Base-by-base conservation (phyloP, 30 jellyfish, hydroid and myxozoan genomes). In the Sanderia malayensis region DNA sequence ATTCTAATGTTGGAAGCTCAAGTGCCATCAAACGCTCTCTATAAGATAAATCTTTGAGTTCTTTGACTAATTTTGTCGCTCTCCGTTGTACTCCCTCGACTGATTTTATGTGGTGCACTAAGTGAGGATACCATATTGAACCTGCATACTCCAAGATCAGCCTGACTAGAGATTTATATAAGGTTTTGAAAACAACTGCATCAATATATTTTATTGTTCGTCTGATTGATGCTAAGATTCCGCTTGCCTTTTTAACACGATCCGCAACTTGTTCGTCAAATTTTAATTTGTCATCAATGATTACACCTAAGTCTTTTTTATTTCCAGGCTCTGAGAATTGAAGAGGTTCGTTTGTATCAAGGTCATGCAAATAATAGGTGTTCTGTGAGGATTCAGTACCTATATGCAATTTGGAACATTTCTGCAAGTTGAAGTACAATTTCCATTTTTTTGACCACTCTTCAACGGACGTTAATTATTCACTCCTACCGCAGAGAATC, bases 351-450 rank as follows among this genome's bases (percentile, higher is more conserved):
- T 41, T 41, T 41, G 55, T 41, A 41, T 41, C 55, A 41, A 41
- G 55, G 55, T 41, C 55, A 41, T 41, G 55, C 55, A 41, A 41
- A 41, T 41, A 41, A 41, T 41, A 41, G 55, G 55, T 41, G 55
- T 41, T 41, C 55, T 41, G 55, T 41, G 55, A 41, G 55, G 55
- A 41, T 41, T 41, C 55, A 41, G 8, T 41, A 41, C 55, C 55
- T 41, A 41, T 41, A 41, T 41, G 55, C 55, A 41, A 41, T 41
- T 41, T 41, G 55, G 55, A 41, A 41, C 55, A 41, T 41, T 41
- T 41, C 55, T 41, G 55, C 55, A 41, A 41, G 55, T 41, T 41
- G 55, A 41, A 41, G 55, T 41, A 41, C 55, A 41, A 41, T 41
- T 41, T 41, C 55, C 55, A 41, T 41, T 41, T 41, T 41, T 41